Evolutionary conservation across 2,888 invertebrate genomes (phyloP).

Genomic region (Phortica magna): DNA sequence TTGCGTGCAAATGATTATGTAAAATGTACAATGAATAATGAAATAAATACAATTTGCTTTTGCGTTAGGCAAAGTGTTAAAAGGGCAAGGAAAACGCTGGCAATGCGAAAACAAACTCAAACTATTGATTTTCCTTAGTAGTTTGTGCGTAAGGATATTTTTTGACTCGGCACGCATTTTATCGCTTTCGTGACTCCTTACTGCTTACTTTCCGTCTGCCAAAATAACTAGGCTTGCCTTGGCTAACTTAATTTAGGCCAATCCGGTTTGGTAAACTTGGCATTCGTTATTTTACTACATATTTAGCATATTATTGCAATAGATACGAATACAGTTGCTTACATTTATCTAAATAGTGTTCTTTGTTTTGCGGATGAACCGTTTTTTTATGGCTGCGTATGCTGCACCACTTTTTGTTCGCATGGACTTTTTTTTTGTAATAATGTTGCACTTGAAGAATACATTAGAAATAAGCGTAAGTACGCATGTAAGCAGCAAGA

Average conservation of each 20-base stretch:
- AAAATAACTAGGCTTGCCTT: neutral
- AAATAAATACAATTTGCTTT: constrained; percentile 47
- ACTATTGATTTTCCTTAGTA: constrained; percentile 21
- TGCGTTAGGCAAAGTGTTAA: constrained; percentile 39
- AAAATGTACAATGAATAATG: constrained; percentile 5
- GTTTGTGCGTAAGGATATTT: constrained; percentile 15
- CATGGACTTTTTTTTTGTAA: neutral
- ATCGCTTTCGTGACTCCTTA: neutral
- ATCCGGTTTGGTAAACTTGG: neutral
- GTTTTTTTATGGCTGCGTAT: neutral
- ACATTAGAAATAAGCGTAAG: constrained; percentile 15
- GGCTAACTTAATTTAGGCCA: neutral
- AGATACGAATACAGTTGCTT: neutral
- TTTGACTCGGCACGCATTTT: neutral
- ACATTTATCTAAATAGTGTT: neutral
- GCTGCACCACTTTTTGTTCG: neutral
- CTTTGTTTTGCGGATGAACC: no score
- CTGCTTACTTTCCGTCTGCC: neutral
- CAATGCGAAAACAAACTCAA: constrained; percentile 16
- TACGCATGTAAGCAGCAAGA: constrained; percentile 18
- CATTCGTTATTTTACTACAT: neutral
- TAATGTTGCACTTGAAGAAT: constrained; percentile 19
- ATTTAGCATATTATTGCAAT: neutral
- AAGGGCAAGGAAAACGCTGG: constrained; percentile 38
- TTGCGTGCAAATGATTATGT: constrained; percentile 38